Conservation (phyloP, 2,797 vertebrate species). For the Aselliscus stoliczkanus region DNA sequence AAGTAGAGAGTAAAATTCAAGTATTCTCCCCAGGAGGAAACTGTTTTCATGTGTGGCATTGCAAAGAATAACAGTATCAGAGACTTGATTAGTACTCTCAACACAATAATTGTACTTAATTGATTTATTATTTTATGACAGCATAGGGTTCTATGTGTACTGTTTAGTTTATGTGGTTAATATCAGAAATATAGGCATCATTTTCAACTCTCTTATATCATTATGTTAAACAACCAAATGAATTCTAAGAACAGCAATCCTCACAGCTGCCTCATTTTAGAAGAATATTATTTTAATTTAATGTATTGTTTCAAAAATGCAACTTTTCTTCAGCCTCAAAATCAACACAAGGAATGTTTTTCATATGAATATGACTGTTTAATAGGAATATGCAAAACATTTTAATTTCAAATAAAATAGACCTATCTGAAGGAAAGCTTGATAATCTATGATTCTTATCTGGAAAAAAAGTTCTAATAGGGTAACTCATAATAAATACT, state of each 20-base stretch:
- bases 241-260: conserved; percentile 72
- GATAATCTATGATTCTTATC: conserved; percentile 66
- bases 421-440: conserved; percentile 60
- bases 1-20: conserved; percentile 73
- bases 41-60: conserved; percentile 71
- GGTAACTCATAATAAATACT: conserved; percentile 69
- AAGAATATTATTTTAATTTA: conserved; percentile 70
- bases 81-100: conserved; percentile 72
- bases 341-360: conserved; percentile 45
- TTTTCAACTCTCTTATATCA: conserved; percentile 74
- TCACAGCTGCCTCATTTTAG: conserved; percentile 73
- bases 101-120: conserved; percentile 74
- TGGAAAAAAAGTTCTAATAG: conserved; percentile 57
- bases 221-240: conserved; percentile 73
- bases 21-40: conserved; percentile 73
- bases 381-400: conserved; percentile 72
- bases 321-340: conserved; percentile 65
- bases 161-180: conserved; percentile 70
- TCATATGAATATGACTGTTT: conserved; percentile 56
- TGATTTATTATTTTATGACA: conserved; percentile 77
- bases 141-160: conserved; percentile 59
- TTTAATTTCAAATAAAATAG: conserved; percentile 73
- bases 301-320: conserved; percentile 59
- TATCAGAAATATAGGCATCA: conserved; percentile 72
- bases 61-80: conserved; percentile 78